Conservation (phyloP, 2,113 vertebrate species). For the Etheostoma cragini region DNA sequence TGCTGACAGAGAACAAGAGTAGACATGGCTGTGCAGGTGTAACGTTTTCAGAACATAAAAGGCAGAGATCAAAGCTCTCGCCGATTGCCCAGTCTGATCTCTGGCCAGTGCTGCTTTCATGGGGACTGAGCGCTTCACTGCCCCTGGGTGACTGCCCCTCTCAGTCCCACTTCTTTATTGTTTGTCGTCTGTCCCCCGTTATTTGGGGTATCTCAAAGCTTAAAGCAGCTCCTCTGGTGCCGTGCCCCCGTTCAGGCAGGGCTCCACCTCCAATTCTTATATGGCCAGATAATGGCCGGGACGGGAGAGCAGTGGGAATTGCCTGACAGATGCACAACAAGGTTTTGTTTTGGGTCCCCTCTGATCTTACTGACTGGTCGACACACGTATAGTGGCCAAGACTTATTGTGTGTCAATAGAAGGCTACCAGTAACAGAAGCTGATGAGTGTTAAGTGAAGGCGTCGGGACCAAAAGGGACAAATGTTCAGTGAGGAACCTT, state of each 20-base stretch:
- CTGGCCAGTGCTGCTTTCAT: conserved; percentile 22
- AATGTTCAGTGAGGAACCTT: conserved; percentile 62
- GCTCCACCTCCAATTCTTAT: conserved; percentile 59
- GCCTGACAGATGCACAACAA: conserved; percentile 76
- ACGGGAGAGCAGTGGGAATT: conserved; percentile 40
- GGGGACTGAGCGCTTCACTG: conserved; percentile 57
- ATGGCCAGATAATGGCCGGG: conserved; percentile 52
- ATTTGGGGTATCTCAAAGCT: conserved; percentile 29
- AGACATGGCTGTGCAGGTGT: conserved; percentile 71
- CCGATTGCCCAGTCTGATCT: conserved; percentile 56
- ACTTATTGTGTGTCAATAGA: conserved; percentile 10
- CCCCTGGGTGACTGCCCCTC: conserved; percentile 60
- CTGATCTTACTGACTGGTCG: conserved; percentile 71
- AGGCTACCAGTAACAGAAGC: conserved; percentile 40
- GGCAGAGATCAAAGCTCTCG: conserved; percentile 71
- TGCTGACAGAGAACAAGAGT: conserved; percentile 43
- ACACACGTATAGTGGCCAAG: conserved; percentile 37
- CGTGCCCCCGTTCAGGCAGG: conserved; percentile 30
- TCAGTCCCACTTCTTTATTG: conserved; percentile 62
- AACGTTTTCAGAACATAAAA: conserved; percentile 65
- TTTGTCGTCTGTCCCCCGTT: conserved; percentile 32
- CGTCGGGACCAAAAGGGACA: conserved; percentile 68
- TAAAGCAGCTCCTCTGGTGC: conserved; percentile 46
- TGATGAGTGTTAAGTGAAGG: conserved; percentile 63
- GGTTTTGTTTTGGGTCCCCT: conserved; percentile 72